Evolutionary conservation across 2,797 vertebrate genomes (phyloP).

Genomic region (Astyanax mexicanus): DNA sequence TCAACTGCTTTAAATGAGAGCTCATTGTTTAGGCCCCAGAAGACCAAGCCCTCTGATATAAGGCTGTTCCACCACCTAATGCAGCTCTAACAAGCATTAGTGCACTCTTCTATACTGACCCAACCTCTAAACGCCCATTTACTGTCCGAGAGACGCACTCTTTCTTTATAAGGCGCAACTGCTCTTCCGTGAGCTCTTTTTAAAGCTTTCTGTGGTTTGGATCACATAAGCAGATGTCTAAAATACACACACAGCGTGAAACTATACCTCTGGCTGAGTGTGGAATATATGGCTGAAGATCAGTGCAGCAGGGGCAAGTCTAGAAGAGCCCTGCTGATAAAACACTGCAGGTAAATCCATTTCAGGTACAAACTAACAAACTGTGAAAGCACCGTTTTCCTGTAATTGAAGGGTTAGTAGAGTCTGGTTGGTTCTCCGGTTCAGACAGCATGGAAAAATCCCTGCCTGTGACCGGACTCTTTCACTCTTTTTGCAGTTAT

Average conservation of each 20-base stretch:
- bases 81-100: conserved; percentile 11
- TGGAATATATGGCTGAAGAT: background rate
- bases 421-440: conserved; percentile 21
- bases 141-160: background rate
- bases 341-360: conserved; percentile 41
- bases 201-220: conserved; percentile 46
- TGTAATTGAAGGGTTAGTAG: conserved; percentile 41
- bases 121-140: conserved; percentile 29
- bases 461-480: conserved; percentile 4
- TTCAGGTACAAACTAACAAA: conserved; percentile 29
- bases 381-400: conserved; percentile 25
- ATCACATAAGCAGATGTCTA: conserved; percentile 44
- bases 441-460: conserved; percentile 40
- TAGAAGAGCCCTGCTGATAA: conserved; percentile 18
- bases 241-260: conserved; percentile 39
- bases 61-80: conserved; percentile 9
- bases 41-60: background rate
- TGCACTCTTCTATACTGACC: conserved; percentile 8
- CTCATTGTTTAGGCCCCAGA: conserved; percentile 2
- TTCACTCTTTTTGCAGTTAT: conserved; percentile 36
- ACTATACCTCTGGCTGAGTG: background rate
- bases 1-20: background rate
- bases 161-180: conserved; percentile 10
- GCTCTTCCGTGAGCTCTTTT: conserved; percentile 39
- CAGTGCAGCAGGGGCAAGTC: background rate